phyloP scores from a whole-genome alignment of 2,113 vertebrate species.

The Danio rerio region DNA sequence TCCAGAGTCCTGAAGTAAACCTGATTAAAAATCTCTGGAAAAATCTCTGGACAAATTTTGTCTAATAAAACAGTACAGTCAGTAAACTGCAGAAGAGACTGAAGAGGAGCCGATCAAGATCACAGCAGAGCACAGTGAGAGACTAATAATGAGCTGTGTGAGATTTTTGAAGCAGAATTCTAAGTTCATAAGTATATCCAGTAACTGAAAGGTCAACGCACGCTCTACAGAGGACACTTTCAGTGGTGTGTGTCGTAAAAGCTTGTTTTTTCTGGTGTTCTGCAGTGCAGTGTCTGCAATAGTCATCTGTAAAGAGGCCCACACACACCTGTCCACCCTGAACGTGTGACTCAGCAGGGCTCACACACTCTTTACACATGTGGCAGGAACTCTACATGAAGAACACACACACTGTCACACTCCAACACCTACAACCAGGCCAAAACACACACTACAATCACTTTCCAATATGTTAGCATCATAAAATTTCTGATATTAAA shows the following conservation, averaged over 20 bases:
- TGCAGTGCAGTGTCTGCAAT: constrained; percentile 36
- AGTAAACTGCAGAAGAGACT: too few relatives aligned
- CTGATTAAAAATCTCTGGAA: too few relatives aligned
- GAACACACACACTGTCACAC: constrained; percentile 48
- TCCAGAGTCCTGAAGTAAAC: too few relatives aligned
- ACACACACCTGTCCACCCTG: constrained; percentile 53
- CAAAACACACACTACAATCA: constrained; percentile 39
- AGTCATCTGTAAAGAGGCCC: constrained; percentile 52
- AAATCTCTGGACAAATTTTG: too few relatives aligned
- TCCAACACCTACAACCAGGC: constrained; percentile 41
- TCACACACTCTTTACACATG: constrained; percentile 46
- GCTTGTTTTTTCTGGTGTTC: constrained; percentile 47
- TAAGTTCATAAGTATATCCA: background rate
- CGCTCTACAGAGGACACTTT: constrained; percentile 27
- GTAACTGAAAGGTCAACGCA: background rate
- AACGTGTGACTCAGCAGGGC: constrained; percentile 62
- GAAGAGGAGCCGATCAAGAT: too few relatives aligned
- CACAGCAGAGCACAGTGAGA: too few relatives aligned
- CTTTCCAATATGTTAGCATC: background rate
- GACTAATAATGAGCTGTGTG: too few relatives aligned
- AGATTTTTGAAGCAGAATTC: too few relatives aligned
- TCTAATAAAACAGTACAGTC: too few relatives aligned
- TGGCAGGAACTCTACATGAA: background rate
- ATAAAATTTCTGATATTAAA: background rate
- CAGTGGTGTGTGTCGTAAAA: constrained; percentile 26